Evolutionary conservation across 2,888 invertebrate genomes (phyloP).

Genomic region (Macaria notata): DNA sequence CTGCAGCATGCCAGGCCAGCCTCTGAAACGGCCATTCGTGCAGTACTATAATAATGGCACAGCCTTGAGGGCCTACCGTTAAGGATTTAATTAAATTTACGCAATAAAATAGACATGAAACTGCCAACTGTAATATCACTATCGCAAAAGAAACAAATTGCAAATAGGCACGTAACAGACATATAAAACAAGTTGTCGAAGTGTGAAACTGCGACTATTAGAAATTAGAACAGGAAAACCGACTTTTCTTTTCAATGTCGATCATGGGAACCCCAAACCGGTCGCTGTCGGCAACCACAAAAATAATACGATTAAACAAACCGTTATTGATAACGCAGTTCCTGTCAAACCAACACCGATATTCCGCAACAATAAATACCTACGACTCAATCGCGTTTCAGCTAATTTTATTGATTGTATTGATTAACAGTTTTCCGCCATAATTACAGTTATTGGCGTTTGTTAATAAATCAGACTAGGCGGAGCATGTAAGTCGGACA

Average conservation of each 20-base stretch:
- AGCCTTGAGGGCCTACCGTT: conserved; percentile 16
- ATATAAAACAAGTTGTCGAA: background rate
- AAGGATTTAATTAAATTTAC: conserved; percentile 16
- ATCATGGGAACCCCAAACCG: conserved; percentile 13
- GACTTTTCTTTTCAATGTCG: conserved; percentile 24
- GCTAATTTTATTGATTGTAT: conserved; percentile 36
- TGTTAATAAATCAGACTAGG: conserved; percentile 28
- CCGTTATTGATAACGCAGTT: conserved; percentile 41
- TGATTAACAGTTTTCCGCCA: conserved; percentile 35
- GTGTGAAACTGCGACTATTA: conserved; percentile 2
- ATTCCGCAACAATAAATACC: conserved; percentile 36
- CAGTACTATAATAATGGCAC: conserved; percentile 16
- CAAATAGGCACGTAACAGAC: conserved; percentile 3
- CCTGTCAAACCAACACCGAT: conserved; percentile 41
- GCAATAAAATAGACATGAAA: conserved; percentile 16
- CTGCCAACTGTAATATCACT: background rate
- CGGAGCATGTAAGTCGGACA: conserved; percentile 19
- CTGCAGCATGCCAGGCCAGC: conserved; percentile 6
- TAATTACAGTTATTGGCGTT: conserved; percentile 33
- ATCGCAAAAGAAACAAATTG: conserved; percentile 5
- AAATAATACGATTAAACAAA: conserved; percentile 20
- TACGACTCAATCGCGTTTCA: conserved; percentile 34
- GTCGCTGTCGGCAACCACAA: conserved; percentile 15
- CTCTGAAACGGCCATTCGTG: conserved; percentile 18
- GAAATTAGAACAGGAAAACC: conserved; percentile 23